Base-by-base conservation (phyloP, 2,888 invertebrate genomes). In the Stenoptilia bipunctidactyla region DNA sequence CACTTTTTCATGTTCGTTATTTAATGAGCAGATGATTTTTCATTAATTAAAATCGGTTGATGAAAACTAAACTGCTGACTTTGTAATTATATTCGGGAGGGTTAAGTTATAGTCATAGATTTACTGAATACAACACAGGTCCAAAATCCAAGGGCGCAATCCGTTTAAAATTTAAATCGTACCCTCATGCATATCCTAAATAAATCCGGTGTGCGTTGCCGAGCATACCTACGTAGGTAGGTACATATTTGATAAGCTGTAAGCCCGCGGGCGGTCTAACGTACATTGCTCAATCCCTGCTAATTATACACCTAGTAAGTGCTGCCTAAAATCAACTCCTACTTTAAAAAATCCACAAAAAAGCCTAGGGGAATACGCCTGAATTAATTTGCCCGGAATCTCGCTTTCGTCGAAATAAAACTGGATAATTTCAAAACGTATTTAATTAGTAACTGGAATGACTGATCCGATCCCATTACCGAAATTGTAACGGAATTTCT, bases 141-240 rank as follows among this genome's bases (percentile, higher is more conserved):
- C 66, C 59, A 58, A 68, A 75, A 76, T 75, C 76, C 77, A 80
- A 83, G 79, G 82, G 77, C 75, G 67, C 77, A 79, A 80, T 82
- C 79, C 82, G 76, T 82, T 83, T 80, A 82, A 83, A 83, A 82
- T 83, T 83, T 83, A 80, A 82, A 82, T 74, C 67, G 70, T 68
- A 80, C 77, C 80, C 79, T 82, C 83, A 82, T 82, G 79, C 83
- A 83, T 82, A 83, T 75, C 80, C 82, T 79, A 82, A 83, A 82
- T 79, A 83, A 82, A 82, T 82, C 82, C 77, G 67, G 68, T 65
- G 69, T 65, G 69, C 69, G 65, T 69, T 66, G 66, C 64, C 66
- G 63, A 69, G 68, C 61, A 72, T 9, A 12, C 30, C 12, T 34
- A 34, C 14, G 9, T 34, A 34, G 72, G 66, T 65, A 73, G 70